Evolutionary conservation across 2,888 invertebrate genomes (phyloP), one percentile per base, ranked within the genome.

Genomic region (Ochropleura plecta): DNA sequence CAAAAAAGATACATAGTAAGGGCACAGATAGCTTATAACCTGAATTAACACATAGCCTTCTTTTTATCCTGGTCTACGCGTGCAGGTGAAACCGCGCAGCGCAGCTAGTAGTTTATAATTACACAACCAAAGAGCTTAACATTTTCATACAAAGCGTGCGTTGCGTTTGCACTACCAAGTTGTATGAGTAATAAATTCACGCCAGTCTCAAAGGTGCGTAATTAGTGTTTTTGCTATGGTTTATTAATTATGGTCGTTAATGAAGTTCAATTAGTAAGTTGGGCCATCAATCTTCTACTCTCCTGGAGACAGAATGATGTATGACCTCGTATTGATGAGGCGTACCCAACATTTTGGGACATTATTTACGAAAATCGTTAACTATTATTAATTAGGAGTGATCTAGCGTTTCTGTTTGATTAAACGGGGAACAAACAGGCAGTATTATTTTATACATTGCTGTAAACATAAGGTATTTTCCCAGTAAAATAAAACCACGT

Each of bases 191-290:
- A 85, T 84, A 84, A 85, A 82, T 84, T 75, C 66, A 71, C 76
- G 81, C 74, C 81, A 79, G 74, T 80, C 68, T 79, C 79, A 80
- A 85, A 87, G 88, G 88, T 86, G 81, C 81, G 87, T 79, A 87
- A 89, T 87, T 88, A 89, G 81, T 82, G 87, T 88, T 90, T 90
- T 90, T 89, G 81, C 78, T 73, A 81, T 85, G 83, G 86, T 84
- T 89, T 90, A 90, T 89, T 91, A 92, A 91, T 92, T 89, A 91
- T 86, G 81, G 86, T 87, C 88, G 88, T 86, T 92, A 93, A 93
- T 93, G 91, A 93, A 91, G 90, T 89, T 90, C 91, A 90, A 92
- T 94, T 92, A 91, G 91, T 88, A 90, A 91, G 88, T 88, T 79
- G 77, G 81, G 88, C 85, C 90, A 94, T 94, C 92, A 94, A 93